Evolutionary conservation across 2,797 vertebrate genomes (phyloP), one percentile per base, ranked within the genome.

Genomic region (Vireo griseus): DNA sequence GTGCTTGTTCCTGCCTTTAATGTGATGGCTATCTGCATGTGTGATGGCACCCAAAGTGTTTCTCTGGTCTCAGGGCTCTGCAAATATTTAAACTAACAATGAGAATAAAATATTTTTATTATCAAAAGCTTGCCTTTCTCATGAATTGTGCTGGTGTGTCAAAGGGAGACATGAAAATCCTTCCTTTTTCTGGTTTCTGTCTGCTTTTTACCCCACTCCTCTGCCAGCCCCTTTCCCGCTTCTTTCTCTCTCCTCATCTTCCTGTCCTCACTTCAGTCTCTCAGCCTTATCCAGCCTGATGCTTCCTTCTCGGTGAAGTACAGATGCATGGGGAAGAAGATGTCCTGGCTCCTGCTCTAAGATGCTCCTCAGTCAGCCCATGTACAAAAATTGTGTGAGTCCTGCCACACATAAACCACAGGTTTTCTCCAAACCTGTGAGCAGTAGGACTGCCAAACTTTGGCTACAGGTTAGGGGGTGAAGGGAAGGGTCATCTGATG

Each of bases 61-160:
- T 75, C 83, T 95, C 79, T 95, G 90, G 95, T 92, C 73, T 94
- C 71, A 55, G 24, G n/a, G 63, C 51, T 85, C 83, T 90, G 90
- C 71, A 90, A 93, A 69, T 84, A 59, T 93, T 96, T 95, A 93
- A 84, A 55, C 82, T 88, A 95, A 88, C 74, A 86, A 86, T 62
- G 67, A 88, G 66, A 92, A 88, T 81, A 78, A 88, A 93, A 66
- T 81, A 62, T 66, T 96, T 92, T 86, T 61, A 65, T 86, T 94
- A 91, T 90, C 79, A 90, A 92, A 96, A 92, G 26, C 61, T 88
- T 85, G 63, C 48, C 48, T 92, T 92, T 90, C 88, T 88, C 86
- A 67, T 95, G 58, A 92, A 88, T 79, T 84, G 19, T 26, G 16
- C 45, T 73, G 40, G 33, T 67, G 44, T 69, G 80, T 84, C 74